A percentile compares a stretch with the other conserved stretches of the same genome.
phyloP scores from a whole-genome alignment of 2,797 vertebrate genomes.

The Columba guinea region DNA sequence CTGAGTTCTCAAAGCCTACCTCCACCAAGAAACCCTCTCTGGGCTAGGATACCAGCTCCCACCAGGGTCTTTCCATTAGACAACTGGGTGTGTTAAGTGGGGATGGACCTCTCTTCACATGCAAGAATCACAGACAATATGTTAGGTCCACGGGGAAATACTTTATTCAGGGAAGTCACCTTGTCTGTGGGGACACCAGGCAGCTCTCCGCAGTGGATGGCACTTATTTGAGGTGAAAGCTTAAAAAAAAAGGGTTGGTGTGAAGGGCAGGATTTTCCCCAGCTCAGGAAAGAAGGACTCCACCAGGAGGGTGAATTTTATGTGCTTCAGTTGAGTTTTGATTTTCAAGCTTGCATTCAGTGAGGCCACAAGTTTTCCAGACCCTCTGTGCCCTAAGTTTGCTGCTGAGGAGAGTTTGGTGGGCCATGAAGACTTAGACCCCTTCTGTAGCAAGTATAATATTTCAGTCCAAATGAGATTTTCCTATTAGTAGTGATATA shows the following conservation, averaged over 20 bases:
- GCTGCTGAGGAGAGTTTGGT: not conserved
- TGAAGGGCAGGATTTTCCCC: not conserved
- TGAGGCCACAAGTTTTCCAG: accelerated
- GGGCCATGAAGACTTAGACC: not conserved
- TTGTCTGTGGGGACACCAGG: not conserved
- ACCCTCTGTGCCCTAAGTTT: not conserved
- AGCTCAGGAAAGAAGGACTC: not conserved
- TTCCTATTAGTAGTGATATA: slow-evolving; percentile 21
- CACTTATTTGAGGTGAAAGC: not conserved
- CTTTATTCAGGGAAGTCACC: not conserved
- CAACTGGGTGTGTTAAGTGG: not conserved
- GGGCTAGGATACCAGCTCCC: not conserved
- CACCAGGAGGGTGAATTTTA: not conserved
- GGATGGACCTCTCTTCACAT: not conserved
- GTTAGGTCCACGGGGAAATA: not conserved
- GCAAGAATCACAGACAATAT: not conserved
- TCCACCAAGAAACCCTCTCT: not conserved
- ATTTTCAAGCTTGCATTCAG: not conserved
- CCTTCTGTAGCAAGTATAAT: not conserved
- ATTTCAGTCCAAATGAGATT: slow-evolving; percentile 21
- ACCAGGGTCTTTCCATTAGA: not conserved
- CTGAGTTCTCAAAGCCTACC: not conserved
- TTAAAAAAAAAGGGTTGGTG: not conserved
- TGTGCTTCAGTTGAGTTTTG: not conserved
- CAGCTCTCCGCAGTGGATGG: not conserved